Evolutionary conservation across 1,140 invertebrate species (phyloP), one percentile per base, ranked within the genome.

Genomic region (Berghia stephanieae): DNA sequence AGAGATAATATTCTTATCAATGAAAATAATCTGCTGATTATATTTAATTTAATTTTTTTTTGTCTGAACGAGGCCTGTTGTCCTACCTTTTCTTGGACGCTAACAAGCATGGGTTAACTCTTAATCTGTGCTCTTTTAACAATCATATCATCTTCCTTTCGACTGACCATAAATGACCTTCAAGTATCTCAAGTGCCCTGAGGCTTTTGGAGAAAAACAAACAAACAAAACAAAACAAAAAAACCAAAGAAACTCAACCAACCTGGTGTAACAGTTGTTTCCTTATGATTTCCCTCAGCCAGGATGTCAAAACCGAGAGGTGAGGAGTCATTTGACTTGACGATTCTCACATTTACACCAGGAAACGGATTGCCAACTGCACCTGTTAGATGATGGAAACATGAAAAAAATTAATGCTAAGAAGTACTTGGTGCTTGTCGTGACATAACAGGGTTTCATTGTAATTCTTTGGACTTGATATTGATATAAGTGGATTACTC

Each of bases 291-390:
- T 43, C 91, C 90, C 75, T 88, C 77, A 24, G 87, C 88, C 4
- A 92, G 44, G 66, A 90, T 82, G 70, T 88, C 85, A 80, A 90
- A 90, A 16, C 84, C 86, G 60, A 84, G 84, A 38, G 84, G 80
- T 31, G 89, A 69, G 46, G 85, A 79, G 13, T 88, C 88, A 73
- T 82, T 83, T 34, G 83, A 75, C 75, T 91, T 84, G 0, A 88
- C 90, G 52, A 94, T 90, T 60, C 92, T 89, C 3, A 94, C 92
- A 68, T 92, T 90, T 0, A 95, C 92, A 3, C 92, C 93, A 0
- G 94, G 94, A 55, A 97, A 91, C 1, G 95, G 95, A 1, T 88
- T 85, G 24, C 96, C 96, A 78, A 97, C 94, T 79, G 91, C 92
- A 44, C 95, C 95, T 90, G 91, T n/a, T n/a, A n/a, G n/a, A n/a